Conservation (phyloP, 2,888 invertebrate species). For the Nysson spinosus region DNA sequence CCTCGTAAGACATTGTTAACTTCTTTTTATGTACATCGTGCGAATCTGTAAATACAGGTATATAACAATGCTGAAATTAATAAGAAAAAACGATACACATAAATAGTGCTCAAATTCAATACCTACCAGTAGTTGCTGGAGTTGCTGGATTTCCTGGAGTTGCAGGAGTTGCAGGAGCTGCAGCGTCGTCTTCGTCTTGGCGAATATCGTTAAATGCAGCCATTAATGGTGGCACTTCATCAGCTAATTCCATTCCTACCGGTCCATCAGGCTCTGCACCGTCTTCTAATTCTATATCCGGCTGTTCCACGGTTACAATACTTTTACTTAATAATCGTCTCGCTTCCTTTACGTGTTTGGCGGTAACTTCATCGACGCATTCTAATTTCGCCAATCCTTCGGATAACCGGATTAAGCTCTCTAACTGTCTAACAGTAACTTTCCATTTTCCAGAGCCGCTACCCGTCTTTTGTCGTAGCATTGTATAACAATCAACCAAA, state of each 20-base stretch:
- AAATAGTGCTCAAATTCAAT: not conserved
- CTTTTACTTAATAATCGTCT: conserved; percentile 95
- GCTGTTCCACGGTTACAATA: conserved; percentile 97
- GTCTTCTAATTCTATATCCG: conserved; percentile 84
- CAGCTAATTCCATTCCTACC: conserved; percentile 74
- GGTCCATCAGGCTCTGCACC: conserved; percentile 22
- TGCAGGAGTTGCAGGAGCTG: conserved; percentile 19
- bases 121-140: not conserved
- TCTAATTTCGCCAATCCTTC: conserved; percentile 98
- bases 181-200: conserved; percentile 25
- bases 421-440: conserved; percentile 97
- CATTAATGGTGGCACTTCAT: conserved; percentile 76
- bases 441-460: conserved; percentile 89
- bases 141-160: not conserved
- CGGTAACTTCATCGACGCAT: conserved; percentile 92
- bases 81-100: not conserved
- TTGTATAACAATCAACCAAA: conserved; percentile 93
- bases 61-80: too few species aligned
- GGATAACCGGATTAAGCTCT: conserved; percentile 96
- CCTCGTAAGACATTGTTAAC: conserved; percentile 91
- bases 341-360: conserved; percentile 94
- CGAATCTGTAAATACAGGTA: conserved; percentile 4
- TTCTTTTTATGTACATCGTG: conserved; percentile 82
- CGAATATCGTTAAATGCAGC: conserved; percentile 61
- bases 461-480: conserved; percentile 90